Conservation (phyloP, 2,888 invertebrate genomes). For the Caenorhabditis sulstoni region DNA sequence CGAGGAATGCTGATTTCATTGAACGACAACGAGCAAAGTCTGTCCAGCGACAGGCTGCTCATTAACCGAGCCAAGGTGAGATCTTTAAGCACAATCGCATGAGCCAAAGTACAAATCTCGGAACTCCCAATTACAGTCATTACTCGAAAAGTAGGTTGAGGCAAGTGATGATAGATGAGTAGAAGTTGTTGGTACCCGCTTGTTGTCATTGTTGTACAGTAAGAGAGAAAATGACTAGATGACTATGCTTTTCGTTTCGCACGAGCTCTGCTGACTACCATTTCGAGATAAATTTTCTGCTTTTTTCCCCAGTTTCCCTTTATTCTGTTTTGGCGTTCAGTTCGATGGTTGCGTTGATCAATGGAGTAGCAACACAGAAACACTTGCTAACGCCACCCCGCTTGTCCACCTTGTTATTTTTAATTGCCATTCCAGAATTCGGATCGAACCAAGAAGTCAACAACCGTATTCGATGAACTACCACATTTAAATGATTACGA, state of each 20-base stretch:
- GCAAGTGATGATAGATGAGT: conserved; percentile 37
- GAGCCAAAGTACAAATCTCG: neutral
- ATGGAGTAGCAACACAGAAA: neutral
- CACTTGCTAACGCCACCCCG: neutral
- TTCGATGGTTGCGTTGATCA: conserved; percentile 12
- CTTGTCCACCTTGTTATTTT: neutral
- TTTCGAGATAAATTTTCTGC: conserved; percentile 2
- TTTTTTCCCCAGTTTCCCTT: conserved; percentile 20
- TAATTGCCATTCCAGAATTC: conserved; percentile 33
- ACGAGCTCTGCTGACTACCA: conserved; percentile 28
- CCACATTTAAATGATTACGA: conserved; percentile 60
- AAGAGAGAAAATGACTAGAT: conserved; percentile 12
- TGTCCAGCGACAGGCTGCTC: conserved; percentile 53
- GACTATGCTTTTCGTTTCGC: conserved; percentile 34
- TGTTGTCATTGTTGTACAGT: conserved; percentile 46
- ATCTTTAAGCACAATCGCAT: neutral
- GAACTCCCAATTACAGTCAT: conserved; percentile 36
- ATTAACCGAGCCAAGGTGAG: conserved; percentile 55
- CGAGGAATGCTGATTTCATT: conserved; percentile 55
- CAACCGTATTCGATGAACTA: conserved; percentile 50
- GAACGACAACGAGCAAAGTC: conserved; percentile 52
- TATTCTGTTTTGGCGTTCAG: conserved; percentile 25
- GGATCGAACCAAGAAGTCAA: conserved; percentile 48
- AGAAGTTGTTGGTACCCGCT: conserved; percentile 42
- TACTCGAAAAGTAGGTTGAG: conserved; percentile 60